phyloP scores from a whole-genome alignment of 2,113 vertebrate species.

The Dasyornis broadbenti region DNA sequence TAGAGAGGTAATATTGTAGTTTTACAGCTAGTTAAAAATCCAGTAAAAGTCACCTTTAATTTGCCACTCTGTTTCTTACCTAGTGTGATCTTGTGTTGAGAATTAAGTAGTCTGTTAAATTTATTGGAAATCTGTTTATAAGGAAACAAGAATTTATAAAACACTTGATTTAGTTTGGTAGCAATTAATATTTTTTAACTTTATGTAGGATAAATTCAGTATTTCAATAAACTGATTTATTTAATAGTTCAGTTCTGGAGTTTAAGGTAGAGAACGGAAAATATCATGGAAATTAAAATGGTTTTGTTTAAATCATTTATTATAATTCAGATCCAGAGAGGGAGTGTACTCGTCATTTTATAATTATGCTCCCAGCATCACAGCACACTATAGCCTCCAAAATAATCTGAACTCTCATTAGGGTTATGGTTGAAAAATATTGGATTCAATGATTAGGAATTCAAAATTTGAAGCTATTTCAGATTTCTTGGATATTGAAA shows the following conservation, averaged over 20 bases:
- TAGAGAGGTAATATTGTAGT: neutral
- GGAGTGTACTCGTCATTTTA: neutral
- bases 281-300: neutral
- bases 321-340: neutral
- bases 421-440: neutral
- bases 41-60: slow-evolving; percentile 1
- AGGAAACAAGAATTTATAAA: neutral
- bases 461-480: neutral
- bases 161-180: neutral
- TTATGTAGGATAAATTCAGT: neutral
- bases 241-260: neutral
- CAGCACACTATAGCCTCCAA: neutral
- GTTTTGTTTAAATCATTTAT: neutral
- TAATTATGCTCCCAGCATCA: neutral
- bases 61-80: neutral
- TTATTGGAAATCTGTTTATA: neutral
- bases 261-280: neutral
- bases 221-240: neutral
- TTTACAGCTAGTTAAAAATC: neutral
- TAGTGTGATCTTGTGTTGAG: neutral
- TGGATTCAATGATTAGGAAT: neutral
- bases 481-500: neutral
- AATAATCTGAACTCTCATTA: neutral
- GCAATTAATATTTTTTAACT: neutral
- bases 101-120: neutral